Conservation (phyloP, 2,888 invertebrate species). For the Tipula unca region DNA sequence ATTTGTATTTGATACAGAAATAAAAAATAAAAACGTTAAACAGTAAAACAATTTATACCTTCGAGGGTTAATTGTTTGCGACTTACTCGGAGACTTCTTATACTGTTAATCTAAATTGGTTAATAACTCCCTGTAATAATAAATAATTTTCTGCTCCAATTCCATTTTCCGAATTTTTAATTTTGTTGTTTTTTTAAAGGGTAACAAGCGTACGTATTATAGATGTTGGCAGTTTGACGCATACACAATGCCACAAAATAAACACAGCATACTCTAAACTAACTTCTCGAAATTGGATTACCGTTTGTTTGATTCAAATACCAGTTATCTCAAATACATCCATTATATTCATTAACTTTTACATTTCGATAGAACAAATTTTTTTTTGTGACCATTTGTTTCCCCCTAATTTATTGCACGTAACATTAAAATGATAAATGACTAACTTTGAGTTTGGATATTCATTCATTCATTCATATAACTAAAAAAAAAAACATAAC, state of each 20-base stretch:
- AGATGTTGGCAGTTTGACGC: not conserved
- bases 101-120: not conserved
- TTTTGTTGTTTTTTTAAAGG: not conserved
- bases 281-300: not conserved
- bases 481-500: not conserved
- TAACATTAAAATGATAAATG: constrained; percentile 14
- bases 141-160: not conserved
- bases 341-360: not conserved
- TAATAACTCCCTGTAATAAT: not conserved
- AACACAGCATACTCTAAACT: not conserved
- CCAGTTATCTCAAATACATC: not conserved
- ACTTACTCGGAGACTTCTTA: not conserved
- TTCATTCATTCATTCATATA: not conserved
- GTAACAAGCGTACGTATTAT: not conserved
- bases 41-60: not conserved
- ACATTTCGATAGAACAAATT: not conserved
- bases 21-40: not conserved
- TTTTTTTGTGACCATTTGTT: not conserved
- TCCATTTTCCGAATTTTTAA: not conserved
- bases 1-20: not conserved
- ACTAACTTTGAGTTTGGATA: not conserved
- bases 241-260: not conserved
- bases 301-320: not conserved
- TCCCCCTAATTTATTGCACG: constrained; percentile 3
- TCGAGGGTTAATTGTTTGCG: not conserved